Evolutionary conservation across 1,140 invertebrate genomes (phyloP).

Genomic region (Leptinotarsa defecta): DNA sequence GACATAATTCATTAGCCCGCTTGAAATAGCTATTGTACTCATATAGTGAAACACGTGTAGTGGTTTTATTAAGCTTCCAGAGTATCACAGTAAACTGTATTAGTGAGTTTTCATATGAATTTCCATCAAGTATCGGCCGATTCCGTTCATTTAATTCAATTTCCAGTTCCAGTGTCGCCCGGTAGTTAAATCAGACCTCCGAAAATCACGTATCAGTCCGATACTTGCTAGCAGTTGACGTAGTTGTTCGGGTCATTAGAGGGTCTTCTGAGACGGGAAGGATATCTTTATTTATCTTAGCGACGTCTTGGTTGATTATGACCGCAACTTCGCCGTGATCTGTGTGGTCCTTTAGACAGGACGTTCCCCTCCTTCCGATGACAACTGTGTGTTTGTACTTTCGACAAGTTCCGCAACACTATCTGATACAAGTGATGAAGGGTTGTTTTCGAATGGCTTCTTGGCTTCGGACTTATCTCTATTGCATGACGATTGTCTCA

Average conservation of each 20-base stretch:
- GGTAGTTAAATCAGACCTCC: background rate
- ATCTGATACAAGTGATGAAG: conserved; percentile 17
- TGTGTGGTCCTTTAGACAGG: conserved; percentile 15
- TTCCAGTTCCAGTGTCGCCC: background rate
- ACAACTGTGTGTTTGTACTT: conserved; percentile 20
- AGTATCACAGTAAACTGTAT: too few species aligned
- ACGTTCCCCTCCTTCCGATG: background rate
- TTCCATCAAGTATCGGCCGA: too few species aligned
- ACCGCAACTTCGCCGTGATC: conserved; percentile 22
- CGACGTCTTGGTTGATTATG: conserved; percentile 17
- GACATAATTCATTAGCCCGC: too few species aligned
- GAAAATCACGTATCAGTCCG: conserved; percentile 24
- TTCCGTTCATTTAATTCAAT: too few species aligned
- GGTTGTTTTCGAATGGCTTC: conserved; percentile 23
- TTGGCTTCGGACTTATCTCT: conserved; percentile 24
- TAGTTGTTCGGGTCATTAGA: conserved; percentile 30
- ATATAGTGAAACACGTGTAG: too few species aligned
- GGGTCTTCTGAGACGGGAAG: conserved; percentile 8
- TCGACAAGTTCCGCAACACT: conserved; percentile 8
- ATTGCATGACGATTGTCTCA: conserved; percentile 22
- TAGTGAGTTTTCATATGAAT: too few species aligned
- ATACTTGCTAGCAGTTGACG: conserved; percentile 21
- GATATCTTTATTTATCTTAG: conserved; percentile 30
- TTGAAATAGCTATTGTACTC: too few species aligned
- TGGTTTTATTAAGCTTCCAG: too few species aligned